These are phyloP conservation scores for Chrysopa pallens DNA, from an alignment of 1,140 invertebrate species.

Conservation along the genomic window DNA sequence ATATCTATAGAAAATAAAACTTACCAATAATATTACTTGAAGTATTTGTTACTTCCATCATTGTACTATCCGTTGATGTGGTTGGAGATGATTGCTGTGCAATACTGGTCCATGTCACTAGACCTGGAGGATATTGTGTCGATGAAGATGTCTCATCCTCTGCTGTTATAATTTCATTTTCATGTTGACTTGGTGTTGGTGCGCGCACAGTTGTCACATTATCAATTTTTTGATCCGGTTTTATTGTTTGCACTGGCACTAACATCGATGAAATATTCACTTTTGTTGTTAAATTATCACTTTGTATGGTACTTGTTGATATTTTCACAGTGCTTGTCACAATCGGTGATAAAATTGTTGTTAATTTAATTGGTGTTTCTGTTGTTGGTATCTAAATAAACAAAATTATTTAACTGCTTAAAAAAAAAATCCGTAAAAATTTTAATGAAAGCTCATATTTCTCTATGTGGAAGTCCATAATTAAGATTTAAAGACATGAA, in stretches of 20 bases:
- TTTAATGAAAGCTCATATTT: too few species aligned
- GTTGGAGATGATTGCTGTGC: too few species aligned
- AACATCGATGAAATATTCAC: too few species aligned
- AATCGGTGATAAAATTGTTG: slow-evolving; percentile 1
- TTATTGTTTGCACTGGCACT: too few species aligned
- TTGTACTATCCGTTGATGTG: too few species aligned
- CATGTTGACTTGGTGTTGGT: slow-evolving; percentile 13
- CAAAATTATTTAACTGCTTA: not conserved
- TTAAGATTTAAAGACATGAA: too few species aligned
- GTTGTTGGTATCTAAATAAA: slow-evolving; percentile 1
- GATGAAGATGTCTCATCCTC: not conserved
- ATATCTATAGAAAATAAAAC: too few species aligned
- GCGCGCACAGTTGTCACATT: slow-evolving; percentile 14
- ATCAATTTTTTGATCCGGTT: slow-evolving; percentile 2
- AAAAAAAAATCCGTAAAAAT: too few species aligned
- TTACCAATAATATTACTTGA: too few species aligned
- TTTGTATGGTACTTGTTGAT: slow-evolving; percentile 2
- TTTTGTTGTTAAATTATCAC: slow-evolving; percentile 7
- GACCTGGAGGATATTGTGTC: slow-evolving; percentile 14
- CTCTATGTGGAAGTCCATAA: too few species aligned
- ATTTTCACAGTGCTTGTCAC: slow-evolving; percentile 1
- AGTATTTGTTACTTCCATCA: too few species aligned
- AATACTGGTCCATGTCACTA: slow-evolving; percentile 25
- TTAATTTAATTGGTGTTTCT: not conserved
- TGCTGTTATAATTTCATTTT: slow-evolving; percentile 12